Conservation (phyloP, 2,888 invertebrate genomes). For the Lacanobia oleracea region DNA sequence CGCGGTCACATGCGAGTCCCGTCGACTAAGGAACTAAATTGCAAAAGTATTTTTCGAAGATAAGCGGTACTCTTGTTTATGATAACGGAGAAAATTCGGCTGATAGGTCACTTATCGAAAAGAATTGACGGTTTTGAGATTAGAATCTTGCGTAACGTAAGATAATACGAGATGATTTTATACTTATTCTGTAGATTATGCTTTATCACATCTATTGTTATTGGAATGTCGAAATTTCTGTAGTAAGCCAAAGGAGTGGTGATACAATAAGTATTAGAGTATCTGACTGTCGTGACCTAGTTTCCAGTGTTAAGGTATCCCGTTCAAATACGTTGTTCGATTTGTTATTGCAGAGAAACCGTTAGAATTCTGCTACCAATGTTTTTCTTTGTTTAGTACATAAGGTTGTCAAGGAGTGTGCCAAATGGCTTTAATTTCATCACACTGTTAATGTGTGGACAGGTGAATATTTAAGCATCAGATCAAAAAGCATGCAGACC, state of each 20-base stretch:
- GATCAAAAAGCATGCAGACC: neutral
- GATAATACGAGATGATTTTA: constrained; percentile 75
- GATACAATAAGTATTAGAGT: constrained; percentile 38
- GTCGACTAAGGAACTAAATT: constrained; percentile 74
- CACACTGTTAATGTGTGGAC: neutral
- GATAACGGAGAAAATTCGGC: constrained; percentile 82
- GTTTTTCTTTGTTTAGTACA: neutral
- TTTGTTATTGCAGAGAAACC: neutral
- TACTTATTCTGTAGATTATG: constrained; percentile 74
- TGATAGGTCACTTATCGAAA: constrained; percentile 74
- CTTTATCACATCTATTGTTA: constrained; percentile 74
- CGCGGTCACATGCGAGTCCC: constrained; percentile 73
- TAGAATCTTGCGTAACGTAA: constrained; percentile 83
- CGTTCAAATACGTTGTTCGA: neutral
- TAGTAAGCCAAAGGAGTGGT: constrained; percentile 70
- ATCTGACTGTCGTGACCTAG: constrained; percentile 55
- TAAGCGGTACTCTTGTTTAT: constrained; percentile 69
- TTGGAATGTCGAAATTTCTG: constrained; percentile 78
- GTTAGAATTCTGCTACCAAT: neutral
- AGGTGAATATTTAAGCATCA: constrained; percentile 4
- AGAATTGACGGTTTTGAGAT: constrained; percentile 85
- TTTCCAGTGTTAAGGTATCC: constrained; percentile 27
- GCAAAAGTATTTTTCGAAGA: constrained; percentile 65
- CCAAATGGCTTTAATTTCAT: neutral
- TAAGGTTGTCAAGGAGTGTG: neutral